Conservation (phyloP, 2,113 vertebrate species). For the Notiomystis cincta region DNA sequence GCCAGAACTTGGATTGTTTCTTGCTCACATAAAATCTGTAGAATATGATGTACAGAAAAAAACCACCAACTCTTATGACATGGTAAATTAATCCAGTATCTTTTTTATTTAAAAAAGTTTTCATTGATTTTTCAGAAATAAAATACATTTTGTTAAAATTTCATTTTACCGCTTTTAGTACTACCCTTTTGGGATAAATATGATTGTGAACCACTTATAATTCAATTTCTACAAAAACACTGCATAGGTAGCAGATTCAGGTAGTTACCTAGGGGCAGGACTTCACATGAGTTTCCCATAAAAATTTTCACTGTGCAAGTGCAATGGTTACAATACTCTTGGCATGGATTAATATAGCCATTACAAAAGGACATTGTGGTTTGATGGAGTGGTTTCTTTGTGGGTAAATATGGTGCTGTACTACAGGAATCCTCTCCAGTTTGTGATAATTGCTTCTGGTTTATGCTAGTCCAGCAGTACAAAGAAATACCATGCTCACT, state of each 20-base stretch:
- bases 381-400: not conserved
- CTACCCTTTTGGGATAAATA: not conserved
- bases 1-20: not conserved
- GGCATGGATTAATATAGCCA: not conserved
- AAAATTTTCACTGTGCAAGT: not conserved
- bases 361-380: not conserved
- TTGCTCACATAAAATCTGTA: not conserved
- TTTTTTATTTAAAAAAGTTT: not conserved
- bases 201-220: not conserved
- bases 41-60: not conserved
- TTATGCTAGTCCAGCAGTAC: not conserved
- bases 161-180: not conserved
- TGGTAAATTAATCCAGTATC: not conserved
- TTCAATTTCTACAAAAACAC: not conserved
- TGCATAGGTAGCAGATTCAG: not conserved
- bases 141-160: not conserved
- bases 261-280: not conserved
- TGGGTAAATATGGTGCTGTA: not conserved
- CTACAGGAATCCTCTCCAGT: not conserved
- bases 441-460: not conserved
- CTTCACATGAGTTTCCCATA: not conserved
- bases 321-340: not conserved
- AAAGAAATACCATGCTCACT: slow-evolving; percentile 4
- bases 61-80: accelerated
- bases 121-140: not conserved